Percentiles rank a stretch among this genome's conserved stretches.
Conservation (phyloP, 2,113 vertebrate genomes). For the Cyanoramphus novaezelandiae region DNA sequence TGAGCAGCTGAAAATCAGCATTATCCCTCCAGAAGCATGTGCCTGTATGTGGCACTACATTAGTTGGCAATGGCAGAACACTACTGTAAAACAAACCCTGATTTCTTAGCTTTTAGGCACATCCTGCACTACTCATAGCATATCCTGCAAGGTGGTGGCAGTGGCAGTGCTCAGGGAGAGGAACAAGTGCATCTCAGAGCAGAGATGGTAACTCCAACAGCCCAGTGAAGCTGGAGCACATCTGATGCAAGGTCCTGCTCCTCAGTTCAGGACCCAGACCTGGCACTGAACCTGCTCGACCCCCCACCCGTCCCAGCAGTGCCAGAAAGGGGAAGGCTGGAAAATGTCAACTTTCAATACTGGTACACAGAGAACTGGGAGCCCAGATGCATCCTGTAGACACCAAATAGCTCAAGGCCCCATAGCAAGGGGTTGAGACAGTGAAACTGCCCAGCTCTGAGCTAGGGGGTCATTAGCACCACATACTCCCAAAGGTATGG, state of each 20-base stretch:
- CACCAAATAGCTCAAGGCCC: too few relatives aligned
- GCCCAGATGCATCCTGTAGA: too few relatives aligned
- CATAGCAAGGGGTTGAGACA: too few relatives aligned
- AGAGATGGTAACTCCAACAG: not conserved
- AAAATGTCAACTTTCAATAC: too few relatives aligned
- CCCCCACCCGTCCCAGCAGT: too few relatives aligned
- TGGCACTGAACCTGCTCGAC: too few relatives aligned
- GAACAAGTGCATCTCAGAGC: not conserved
- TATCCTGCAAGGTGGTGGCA: not conserved
- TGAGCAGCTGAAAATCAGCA: not conserved
- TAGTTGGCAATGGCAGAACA: not conserved
- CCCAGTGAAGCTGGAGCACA: not conserved
- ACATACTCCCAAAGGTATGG: not conserved
- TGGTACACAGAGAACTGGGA: too few relatives aligned
- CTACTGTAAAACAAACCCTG: not conserved
- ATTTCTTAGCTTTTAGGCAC: not conserved
- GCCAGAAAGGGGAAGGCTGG: too few relatives aligned
- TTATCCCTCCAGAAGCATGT: accelerated
- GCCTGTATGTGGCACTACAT: accelerated
- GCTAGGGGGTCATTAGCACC: not conserved
- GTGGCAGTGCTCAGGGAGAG: not conserved
- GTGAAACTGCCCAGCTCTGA: too few relatives aligned
- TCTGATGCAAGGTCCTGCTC: too few relatives aligned
- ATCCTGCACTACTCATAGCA: not conserved
- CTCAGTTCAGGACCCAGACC: too few relatives aligned